Percentiles rank a stretch among this genome's conserved stretches.
These are phyloP conservation scores for Drosophila robusta DNA, from an alignment of 2,888 invertebrate species.

Conservation along the genomic window DNA sequence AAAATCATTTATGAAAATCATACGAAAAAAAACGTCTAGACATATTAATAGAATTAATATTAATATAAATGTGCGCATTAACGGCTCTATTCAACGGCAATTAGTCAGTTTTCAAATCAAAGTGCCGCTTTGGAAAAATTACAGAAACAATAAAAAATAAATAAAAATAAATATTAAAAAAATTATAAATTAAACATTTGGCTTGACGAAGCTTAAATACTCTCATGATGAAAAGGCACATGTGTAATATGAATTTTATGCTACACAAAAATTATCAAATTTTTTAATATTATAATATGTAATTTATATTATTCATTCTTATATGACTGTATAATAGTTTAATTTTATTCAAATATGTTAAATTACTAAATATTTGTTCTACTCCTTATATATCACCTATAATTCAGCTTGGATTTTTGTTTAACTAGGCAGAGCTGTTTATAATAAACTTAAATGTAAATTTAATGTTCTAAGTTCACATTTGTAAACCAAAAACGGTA, in stretches of 20 bases:
- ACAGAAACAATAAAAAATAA: neutral
- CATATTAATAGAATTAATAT: constrained; percentile 34
- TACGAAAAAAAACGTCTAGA: constrained; percentile 22
- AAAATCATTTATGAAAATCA: constrained; percentile 28
- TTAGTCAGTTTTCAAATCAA: constrained; percentile 43
- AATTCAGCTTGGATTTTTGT: neutral
- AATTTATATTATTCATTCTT: too few species aligned
- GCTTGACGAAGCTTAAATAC: neutral
- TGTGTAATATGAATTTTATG: too few species aligned
- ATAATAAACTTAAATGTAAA: neutral
- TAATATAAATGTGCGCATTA: constrained; percentile 30
- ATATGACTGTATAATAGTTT: too few species aligned
- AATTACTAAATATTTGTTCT: too few species aligned
- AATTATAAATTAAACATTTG: neutral
- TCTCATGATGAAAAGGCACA: neutral
- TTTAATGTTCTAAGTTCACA: too few species aligned
- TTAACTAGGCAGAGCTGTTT: neutral
- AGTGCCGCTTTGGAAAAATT: constrained; percentile 28
- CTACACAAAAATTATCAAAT: too few species aligned
- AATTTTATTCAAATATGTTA: too few species aligned
- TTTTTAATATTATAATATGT: too few species aligned
- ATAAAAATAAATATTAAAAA: neutral
- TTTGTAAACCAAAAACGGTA: too few species aligned
- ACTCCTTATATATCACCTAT: neutral
- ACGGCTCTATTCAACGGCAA: constrained; percentile 43